Conservation (phyloP, 2,888 invertebrate genomes). For the Mylabris sibirica region DNA sequence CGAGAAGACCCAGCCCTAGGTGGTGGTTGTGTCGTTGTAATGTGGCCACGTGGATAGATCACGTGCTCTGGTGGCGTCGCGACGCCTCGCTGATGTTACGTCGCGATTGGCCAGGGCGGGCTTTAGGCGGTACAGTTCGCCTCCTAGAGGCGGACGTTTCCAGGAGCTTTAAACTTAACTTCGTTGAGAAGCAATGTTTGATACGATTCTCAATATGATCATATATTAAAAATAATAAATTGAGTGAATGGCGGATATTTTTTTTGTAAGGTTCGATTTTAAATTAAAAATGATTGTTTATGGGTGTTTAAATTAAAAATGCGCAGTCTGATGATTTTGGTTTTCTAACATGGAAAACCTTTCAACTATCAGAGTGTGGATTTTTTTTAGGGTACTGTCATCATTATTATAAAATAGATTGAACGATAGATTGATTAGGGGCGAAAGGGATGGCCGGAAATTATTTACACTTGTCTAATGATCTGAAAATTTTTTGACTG, state of each 20-base stretch:
- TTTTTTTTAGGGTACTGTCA: conserved; percentile 7
- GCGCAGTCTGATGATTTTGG: conserved; percentile 2
- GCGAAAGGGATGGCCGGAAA: conserved; percentile 1
- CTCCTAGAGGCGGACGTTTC: conserved; percentile 54
- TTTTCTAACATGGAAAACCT: conserved; percentile 19
- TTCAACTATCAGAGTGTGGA: conserved; percentile 9
- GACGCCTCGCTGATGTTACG: conserved; percentile 51
- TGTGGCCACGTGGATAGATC: conserved; percentile 52
- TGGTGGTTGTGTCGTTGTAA: conserved; percentile 49
- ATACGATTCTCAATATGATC: conserved; percentile 32
- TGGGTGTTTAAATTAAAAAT: conserved; percentile 16
- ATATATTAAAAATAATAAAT: no score
- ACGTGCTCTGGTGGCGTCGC: conserved; percentile 56
- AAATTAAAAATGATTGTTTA: conserved; percentile 18
- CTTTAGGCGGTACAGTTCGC: conserved; percentile 50
- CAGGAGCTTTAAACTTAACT: conserved; percentile 32
- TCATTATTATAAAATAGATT: conserved; percentile 13
- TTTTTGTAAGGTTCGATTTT: background rate
- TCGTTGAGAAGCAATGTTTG: conserved; percentile 46
- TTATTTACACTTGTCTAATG: background rate
- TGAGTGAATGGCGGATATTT: background rate
- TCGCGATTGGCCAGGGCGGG: conserved; percentile 53
- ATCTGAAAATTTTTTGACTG: background rate
- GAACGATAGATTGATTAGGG: conserved; percentile 14
- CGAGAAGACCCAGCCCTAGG: conserved; percentile 48